Evolutionary conservation across 2,888 invertebrate genomes (phyloP).

Genomic region (Schizotus pectinicornis): DNA sequence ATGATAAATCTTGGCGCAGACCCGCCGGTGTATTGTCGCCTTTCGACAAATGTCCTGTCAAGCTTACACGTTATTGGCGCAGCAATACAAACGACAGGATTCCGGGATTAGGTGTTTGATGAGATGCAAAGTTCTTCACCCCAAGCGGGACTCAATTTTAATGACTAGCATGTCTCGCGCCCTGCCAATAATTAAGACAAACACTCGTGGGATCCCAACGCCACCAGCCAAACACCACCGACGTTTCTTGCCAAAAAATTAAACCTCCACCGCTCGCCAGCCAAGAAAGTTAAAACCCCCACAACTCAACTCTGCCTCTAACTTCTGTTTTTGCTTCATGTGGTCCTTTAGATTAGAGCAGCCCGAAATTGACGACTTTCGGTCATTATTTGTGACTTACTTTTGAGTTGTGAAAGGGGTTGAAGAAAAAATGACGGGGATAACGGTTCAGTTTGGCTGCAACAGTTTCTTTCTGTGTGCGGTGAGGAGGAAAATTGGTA

Average conservation of each 20-base stretch:
- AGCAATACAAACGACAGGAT: conserved; percentile 45
- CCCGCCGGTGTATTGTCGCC: conserved; percentile 48
- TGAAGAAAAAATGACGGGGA: too few species aligned
- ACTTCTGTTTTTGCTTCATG: too few species aligned
- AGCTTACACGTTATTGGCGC: conserved; percentile 54
- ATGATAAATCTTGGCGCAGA: conserved; percentile 42
- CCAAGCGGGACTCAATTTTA: conserved; percentile 57
- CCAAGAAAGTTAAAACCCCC: too few species aligned
- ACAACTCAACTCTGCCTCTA: too few species aligned
- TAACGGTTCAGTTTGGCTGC: too few species aligned
- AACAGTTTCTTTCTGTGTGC: too few species aligned
- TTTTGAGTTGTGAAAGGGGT: too few species aligned
- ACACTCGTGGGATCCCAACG: conserved; percentile 55
- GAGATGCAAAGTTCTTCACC: conserved; percentile 54
- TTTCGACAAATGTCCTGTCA: conserved; percentile 58
- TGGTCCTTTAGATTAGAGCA: too few species aligned
- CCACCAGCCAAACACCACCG: conserved; percentile 16
- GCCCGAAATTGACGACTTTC: too few species aligned
- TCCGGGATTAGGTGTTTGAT: conserved; percentile 57
- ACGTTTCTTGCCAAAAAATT: conserved; percentile 31
- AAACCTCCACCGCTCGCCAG: too few species aligned
- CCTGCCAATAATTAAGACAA: conserved; percentile 60
- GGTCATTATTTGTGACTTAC: too few species aligned
- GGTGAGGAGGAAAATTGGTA: too few species aligned
- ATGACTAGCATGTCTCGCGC: conserved; percentile 59